Evolutionary conservation across 2,797 vertebrate genomes (phyloP), one percentile per base, ranked within the genome.

Genomic region (Anomalospiza imberbis): DNA sequence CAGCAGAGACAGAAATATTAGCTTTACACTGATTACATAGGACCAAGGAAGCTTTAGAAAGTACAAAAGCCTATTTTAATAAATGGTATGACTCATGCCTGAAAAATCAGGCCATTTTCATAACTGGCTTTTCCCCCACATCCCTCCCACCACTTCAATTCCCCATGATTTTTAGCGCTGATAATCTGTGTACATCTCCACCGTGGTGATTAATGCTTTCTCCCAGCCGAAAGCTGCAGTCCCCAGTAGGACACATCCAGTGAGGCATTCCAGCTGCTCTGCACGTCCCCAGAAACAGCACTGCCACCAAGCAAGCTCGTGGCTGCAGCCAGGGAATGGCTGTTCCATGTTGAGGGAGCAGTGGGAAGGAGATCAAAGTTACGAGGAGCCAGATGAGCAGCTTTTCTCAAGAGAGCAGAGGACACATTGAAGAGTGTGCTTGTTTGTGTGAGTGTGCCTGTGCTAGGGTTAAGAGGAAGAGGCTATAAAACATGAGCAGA

Each of bases 71-170:
- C 76, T 88, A 76, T 93, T 94, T 96, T 91, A 93, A 91, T 80
- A 95, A 85, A 83, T 51, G 44, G 47, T 34, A 53, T 97, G 94
- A 95, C 89, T 96, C 93, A 95, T 85, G 72, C 72, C 63, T 81
- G 73, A 94, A 91, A 96, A 96, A 95, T 85, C 74, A 84, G 89
- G 89, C 75, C 67, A 86, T 94, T 78, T 96, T 95, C 89, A 86
- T 91, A 92, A 90, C 82, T 91, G 83, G n/a, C 73, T 94, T 89
- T 92, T 89, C 40, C 73, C 55, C 68, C 20, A 90, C 12, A 90
- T 89, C 80, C 87, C 86, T 95, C 93, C 90, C 65, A 94, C 81
- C 63, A 68, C 81, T 89, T 94, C 72, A 89, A 6, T 81, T 88
- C 55, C 72, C 76, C 3, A 4, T 53, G 89, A 88, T 65, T 89